Percentiles rank a stretch among this genome's conserved stretches.
phyloP scores from a whole-genome alignment of 2,888 invertebrate genomes.

The Pseudococcus longispinus region DNA sequence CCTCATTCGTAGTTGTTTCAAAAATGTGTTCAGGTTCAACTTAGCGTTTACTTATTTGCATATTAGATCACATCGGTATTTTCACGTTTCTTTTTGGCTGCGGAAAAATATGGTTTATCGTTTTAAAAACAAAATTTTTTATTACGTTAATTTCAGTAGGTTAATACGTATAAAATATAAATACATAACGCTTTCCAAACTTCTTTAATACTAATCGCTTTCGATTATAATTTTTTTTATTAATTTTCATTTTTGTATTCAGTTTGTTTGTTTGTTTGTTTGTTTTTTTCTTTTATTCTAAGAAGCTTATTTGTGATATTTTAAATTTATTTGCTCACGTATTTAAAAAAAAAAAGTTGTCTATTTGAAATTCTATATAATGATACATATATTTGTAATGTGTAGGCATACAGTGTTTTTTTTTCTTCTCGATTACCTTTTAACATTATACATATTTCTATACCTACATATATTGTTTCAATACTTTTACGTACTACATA shows the following conservation, averaged over 20 bases:
- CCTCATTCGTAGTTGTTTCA: not conserved
- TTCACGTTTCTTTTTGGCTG: not conserved
- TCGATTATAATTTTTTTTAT: constrained; percentile 42
- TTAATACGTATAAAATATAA: not conserved
- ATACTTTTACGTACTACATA: constrained; percentile 20
- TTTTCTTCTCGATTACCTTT: constrained; percentile 23
- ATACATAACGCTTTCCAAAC: constrained; percentile 21
- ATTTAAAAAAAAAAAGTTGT: constrained; percentile 28
- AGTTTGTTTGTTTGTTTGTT: constrained; percentile 39
- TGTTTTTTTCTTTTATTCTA: constrained; percentile 41
- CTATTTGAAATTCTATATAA: constrained; percentile 30
- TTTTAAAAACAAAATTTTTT: no score
- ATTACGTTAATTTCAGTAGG: no score
- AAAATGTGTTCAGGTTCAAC: not conserved
- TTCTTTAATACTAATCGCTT: constrained; percentile 42
- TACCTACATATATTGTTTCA: constrained; percentile 21
- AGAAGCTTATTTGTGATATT: constrained; percentile 56
- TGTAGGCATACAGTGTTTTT: constrained; percentile 29
- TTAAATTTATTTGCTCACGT: constrained; percentile 56
- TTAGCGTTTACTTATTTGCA: not conserved
- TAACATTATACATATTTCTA: constrained; percentile 42
- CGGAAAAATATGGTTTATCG: not conserved
- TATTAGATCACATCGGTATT: not conserved
- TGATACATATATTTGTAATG: not conserved
- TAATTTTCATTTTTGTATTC: constrained; percentile 48